Evolutionary conservation across 2,113 vertebrate species (phyloP), one percentile per base, ranked within the genome.

Genomic region (Oenanthe oenanthe): DNA sequence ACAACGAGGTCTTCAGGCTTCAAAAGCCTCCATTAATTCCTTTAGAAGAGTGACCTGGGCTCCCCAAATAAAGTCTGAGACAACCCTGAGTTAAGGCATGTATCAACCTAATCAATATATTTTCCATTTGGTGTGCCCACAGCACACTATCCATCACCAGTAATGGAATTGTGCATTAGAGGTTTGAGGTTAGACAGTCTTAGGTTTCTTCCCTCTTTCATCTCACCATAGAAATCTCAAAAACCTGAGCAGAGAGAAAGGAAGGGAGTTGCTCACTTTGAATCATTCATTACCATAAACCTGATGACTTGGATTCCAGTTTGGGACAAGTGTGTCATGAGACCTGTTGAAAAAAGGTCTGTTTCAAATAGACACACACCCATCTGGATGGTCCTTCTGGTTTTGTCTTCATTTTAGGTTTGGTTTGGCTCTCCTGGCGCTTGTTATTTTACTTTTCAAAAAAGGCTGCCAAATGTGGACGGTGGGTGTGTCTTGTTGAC

Each of bases 401-500:
- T 95, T 95, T 96, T 73, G 91, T 92, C 96, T 95, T 85, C 95
- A 95, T 90, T 95, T 88, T 66, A 73, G 92, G 86, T 97, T 96
- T 97, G 97, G 95, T 97, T 98, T 97, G 96, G 95, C 96, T 96
- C 68, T 88, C 80, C 78, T 40, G 34, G 58, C 42, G 18, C 38
- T 80, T 93, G 74, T 92, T 95, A 92, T 91, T 98, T 93, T 94
- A 91, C 89, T 95, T 95, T 85, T 95, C 85, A 72, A 53, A 96
- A 77, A 93, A 95, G 90, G 47, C 77, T 97, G 97, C 97, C 97
- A 97, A 96, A 93, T 92, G 95, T 82, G 95, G 96, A 94, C 88
- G 96, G 96, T 84, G 98, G 97, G 97, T 97, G 97, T 97, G 97
- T 92, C 97, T 93, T 96, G 94, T 92, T 98, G 96, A 97, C 96